These are phyloP conservation scores for Tipula vernalis DNA, from an alignment of 2,888 invertebrate species.

Conservation along the genomic window DNA sequence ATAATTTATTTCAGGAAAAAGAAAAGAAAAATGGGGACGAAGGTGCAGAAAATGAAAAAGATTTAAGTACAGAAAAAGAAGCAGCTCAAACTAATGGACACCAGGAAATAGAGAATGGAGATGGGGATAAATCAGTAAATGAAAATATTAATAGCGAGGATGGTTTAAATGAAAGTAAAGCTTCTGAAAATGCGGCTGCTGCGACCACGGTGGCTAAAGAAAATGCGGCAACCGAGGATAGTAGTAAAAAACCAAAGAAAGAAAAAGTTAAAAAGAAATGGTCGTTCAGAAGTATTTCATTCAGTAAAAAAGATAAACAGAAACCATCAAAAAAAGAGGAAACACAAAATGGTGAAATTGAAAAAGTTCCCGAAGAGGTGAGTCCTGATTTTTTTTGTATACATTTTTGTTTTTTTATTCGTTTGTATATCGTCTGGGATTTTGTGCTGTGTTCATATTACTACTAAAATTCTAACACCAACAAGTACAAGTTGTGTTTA, in stretches of 20 bases:
- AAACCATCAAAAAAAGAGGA: constrained; percentile 60
- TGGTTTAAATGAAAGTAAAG: constrained; percentile 40
- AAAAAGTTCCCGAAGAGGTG: constrained; percentile 53
- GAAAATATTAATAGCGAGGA: constrained; percentile 22
- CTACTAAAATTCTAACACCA: neutral
- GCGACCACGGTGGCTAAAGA: constrained; percentile 16
- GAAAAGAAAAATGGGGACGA: constrained; percentile 43
- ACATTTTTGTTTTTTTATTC: neutral
- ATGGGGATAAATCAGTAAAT: constrained; percentile 23
- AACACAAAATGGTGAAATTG: constrained; percentile 42
- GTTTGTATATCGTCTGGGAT: neutral
- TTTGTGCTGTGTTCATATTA: neutral
- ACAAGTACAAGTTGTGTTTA: neutral
- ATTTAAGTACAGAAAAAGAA: constrained; percentile 52
- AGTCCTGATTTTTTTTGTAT: constrained; percentile 22
- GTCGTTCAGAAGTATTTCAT: constrained; percentile 78
- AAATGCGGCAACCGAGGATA: constrained; percentile 28
- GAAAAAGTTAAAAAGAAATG: constrained; percentile 76
- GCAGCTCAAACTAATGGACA: constrained; percentile 20
- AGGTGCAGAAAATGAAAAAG: constrained; percentile 52
- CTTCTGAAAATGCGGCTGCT: constrained; percentile 28
- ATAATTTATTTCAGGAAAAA: constrained; percentile 39
- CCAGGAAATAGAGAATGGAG: constrained; percentile 35
- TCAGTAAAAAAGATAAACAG: constrained; percentile 76
- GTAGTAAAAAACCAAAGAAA: constrained; percentile 50